phyloP scores from a whole-genome alignment of 2,888 invertebrate genomes.

The Mythimna loreyi region DNA sequence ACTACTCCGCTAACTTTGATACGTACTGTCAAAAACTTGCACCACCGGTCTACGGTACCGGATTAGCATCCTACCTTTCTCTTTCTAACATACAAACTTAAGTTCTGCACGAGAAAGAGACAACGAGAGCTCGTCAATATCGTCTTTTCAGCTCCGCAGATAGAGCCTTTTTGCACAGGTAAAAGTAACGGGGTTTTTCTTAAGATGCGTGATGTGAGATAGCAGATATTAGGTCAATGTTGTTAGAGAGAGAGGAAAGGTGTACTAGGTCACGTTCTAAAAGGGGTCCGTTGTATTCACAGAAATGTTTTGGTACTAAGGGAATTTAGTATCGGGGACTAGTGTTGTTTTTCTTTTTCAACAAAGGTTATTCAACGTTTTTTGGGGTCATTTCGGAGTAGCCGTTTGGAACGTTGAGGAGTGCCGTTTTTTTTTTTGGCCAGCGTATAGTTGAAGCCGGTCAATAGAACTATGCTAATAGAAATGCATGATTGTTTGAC shows the following conservation, averaged over 20 bases:
- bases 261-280: slow-evolving; percentile 80
- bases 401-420: slow-evolving; percentile 25
- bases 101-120: slow-evolving; percentile 68
- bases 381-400: slow-evolving; percentile 43
- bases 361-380: slow-evolving; percentile 46
- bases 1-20: slow-evolving; percentile 79
- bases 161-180: slow-evolving; percentile 90
- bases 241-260: slow-evolving; percentile 74
- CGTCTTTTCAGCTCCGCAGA: slow-evolving; percentile 76
- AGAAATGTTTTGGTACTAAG: slow-evolving; percentile 59
- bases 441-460: slow-evolving; percentile 11
- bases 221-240: slow-evolving; percentile 73
- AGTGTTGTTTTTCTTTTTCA: slow-evolving; percentile 38
- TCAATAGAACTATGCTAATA: slow-evolving; percentile 28
- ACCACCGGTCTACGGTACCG: slow-evolving; percentile 83
- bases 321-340: slow-evolving; percentile 40
- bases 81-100: slow-evolving; percentile 56
- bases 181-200: slow-evolving; percentile 91
- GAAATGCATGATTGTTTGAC: slow-evolving; percentile 20
- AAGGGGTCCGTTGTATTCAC: slow-evolving; percentile 71
- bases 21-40: slow-evolving; percentile 90
- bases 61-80: slow-evolving; percentile 74
- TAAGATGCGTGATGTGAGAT: slow-evolving; percentile 88
- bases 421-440: slow-evolving; percentile 44
- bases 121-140: slow-evolving; percentile 35